Evolutionary conservation across 2,888 invertebrate genomes (phyloP), one percentile per base, ranked within the genome.

Genomic region (Ophioninae sp.): DNA sequence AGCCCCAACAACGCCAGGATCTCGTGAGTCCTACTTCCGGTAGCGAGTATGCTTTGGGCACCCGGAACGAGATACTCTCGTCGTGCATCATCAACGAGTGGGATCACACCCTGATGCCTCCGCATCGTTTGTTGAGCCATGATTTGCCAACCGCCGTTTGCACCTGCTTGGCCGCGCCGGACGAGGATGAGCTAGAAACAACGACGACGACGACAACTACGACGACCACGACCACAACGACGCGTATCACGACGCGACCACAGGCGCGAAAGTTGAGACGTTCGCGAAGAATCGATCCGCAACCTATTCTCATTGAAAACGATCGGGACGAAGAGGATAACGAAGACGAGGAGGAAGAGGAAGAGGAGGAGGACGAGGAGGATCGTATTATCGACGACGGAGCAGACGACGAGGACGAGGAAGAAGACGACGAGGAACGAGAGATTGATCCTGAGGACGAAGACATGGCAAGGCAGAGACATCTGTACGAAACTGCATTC

Each of bases 401-500:
- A 8, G 70, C 30, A 90, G 94, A 94, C 94, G 94, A 94, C 73
- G 91, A 90, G 59, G 87, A 86, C 75, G 89, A 89, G 72, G 88
- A 90, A 87, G 90, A 85, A 86, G 91, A 77, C 86, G 91, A 86
- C 59, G 88, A 82, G 30, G 88, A 81, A 74, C 87, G 87, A 62
- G 88, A 82, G 17, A 87, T 81, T 64, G 88, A 87, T 68, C 86
- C 85, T 44, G 93, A 93, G 89, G 94, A 94, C 83, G 95, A 94
- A 94, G 94, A 94, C 87, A 93, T 93, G 91, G 93, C 93, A 3
- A 94, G 95, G 80, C 95, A 95, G 92, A 95, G 96, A 89, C 96
- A 96, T 93, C 95, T 97, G 79, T 97, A 97, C 93, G 97, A 97
- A 93, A 97, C 97, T 79, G 97, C 97, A 81, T 97, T 97, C 93